Evolutionary conservation across 2,888 invertebrate species (phyloP).

Genomic region (Exocentrus adspersus): DNA sequence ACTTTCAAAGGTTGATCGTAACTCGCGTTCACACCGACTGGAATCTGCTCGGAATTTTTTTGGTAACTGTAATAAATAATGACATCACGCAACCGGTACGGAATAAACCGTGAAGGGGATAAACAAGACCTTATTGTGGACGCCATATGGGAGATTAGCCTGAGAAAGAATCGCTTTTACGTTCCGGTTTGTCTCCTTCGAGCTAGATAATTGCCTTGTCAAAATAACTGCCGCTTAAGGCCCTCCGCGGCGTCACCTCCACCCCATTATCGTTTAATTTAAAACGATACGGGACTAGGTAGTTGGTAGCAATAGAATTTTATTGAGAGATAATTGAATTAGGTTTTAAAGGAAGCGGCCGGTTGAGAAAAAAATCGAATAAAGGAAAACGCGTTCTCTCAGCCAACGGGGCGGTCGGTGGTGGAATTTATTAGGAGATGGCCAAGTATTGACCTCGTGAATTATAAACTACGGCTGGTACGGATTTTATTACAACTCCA

Average conservation of each 20-base stretch:
- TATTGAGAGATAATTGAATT: neutral
- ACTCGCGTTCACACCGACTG: too few species aligned
- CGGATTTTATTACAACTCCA: conserved; percentile 30
- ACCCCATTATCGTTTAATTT: conserved; percentile 36
- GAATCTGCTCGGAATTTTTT: too few species aligned
- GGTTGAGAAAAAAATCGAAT: too few species aligned
- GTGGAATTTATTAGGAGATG: conserved; percentile 20
- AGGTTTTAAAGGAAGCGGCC: too few species aligned
- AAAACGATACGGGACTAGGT: neutral
- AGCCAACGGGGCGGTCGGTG: neutral
- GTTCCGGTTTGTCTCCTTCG: conserved; percentile 16
- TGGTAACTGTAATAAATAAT: too few species aligned
- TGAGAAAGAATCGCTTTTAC: conserved; percentile 21
- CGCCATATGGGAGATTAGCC: conserved; percentile 19
- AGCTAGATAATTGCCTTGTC: conserved; percentile 33
- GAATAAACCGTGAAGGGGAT: conserved; percentile 23
- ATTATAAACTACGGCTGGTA: conserved; percentile 27
- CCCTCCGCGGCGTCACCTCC: conserved; percentile 30
- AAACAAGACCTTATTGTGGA: conserved; percentile 19
- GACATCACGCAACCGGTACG: neutral
- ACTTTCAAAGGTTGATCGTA: too few species aligned
- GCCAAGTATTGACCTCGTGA: conserved; percentile 31
- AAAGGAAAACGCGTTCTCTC: too few species aligned
- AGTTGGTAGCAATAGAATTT: neutral
- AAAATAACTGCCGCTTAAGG: conserved; percentile 30